These are phyloP conservation scores for Hydractinia echinata DNA, from an alignment of 30 jellyfish, hydroid and myxozoan genomes.

Conservation along the genomic window DNA sequence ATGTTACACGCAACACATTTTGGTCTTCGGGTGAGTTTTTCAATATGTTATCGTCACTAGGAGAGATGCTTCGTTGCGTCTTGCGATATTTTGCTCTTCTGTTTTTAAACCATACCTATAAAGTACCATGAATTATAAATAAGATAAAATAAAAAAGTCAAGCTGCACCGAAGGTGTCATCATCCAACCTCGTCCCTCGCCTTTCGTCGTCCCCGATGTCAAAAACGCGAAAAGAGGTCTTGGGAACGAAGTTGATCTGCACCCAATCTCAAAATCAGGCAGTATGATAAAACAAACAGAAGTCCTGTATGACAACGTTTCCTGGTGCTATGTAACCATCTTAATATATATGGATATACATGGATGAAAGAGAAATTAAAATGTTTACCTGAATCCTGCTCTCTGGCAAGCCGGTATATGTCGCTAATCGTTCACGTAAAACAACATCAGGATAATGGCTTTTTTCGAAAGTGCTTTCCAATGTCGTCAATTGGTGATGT, in stretches of 20 bases:
- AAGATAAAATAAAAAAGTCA: no score
- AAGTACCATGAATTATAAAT: background rate
- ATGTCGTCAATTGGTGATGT: constrained; percentile 84
- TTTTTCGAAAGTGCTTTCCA: constrained; percentile 84
- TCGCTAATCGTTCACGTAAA: constrained; percentile 88
- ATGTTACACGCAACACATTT: background rate
- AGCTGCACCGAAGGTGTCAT: no score
- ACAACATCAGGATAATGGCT: constrained; percentile 98
- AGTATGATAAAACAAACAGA: no score
- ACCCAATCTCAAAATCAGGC: no score
- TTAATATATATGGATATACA: background rate
- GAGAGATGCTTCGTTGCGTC: constrained; percentile 47
- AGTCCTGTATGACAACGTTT: no score
- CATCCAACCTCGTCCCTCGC: no score
- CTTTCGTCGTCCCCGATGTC: no score
- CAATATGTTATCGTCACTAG: background rate
- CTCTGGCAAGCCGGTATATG: constrained; percentile 93
- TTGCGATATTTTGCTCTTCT: constrained; percentile 94
- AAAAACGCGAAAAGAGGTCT: no score
- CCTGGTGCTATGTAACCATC: background rate
- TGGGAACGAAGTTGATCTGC: background rate
- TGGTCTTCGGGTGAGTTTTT: background rate
- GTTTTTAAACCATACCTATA: constrained; percentile 94
- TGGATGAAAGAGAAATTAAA: background rate
- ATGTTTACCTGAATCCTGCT: constrained; percentile 83